Evolutionary conservation across 2,113 vertebrate species (phyloP), one percentile per base, ranked within the genome.

Genomic region (Psilopsiagon aurifrons): DNA sequence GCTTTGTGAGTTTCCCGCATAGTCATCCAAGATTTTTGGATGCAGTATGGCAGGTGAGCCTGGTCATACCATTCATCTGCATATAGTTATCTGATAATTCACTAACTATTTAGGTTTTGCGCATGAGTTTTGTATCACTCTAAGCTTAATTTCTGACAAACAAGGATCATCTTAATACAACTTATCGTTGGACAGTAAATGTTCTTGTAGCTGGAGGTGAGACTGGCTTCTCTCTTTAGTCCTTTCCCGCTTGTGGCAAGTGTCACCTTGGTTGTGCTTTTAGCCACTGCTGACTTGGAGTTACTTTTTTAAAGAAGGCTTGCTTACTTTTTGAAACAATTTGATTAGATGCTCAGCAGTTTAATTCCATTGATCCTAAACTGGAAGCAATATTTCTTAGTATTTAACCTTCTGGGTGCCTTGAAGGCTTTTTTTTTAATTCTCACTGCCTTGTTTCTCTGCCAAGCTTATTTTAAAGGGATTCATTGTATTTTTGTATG

Each of bases 381-480:
- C 6, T 60, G 64, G 52, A 81, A 78, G 41, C 37, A 68, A 6
- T 47, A 52, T 83, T 94, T 78, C 49, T 88, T 75, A 63, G 52
- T 64, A 23, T 83, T 83, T 87, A 91, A 71, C 55, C n/a, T 95
- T 81, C 47, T 82, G 83, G 8, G 22, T 90, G 62, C 52, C 54
- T 81, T 83, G 24, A 35, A 84, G 41, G 74, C 6, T 86, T 69
- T 66, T 90, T 13, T 7, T 14, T 4, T 83, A n/a, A n/a, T 7
- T 2, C 24, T 91, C 39, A 33, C 14, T 68, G 87, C 9, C 31
- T 79, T 75, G 17, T 92, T 87, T 92, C 55, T 84, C 73, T 92
- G 88, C 86, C 82, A 94, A 95, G 51, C 55, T 94, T 94, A 52
- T 92, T 92, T 95, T 93, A 52, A 90, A 92, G 73, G 31, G 35